Conservation (phyloP, 2,797 vertebrate genomes). For the Epinephelus awoara region DNA sequence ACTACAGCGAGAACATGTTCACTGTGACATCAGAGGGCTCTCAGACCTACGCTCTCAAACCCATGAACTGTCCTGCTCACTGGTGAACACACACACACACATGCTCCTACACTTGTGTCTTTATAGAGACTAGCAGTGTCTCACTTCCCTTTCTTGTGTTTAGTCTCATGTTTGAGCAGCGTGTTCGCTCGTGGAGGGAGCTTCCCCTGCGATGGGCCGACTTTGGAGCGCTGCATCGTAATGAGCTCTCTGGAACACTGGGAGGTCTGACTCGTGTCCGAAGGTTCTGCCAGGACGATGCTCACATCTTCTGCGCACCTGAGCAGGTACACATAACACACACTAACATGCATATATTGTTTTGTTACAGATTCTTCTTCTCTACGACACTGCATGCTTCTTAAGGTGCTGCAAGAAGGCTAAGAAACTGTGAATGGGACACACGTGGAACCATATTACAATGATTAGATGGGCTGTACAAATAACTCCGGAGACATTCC, state of each 20-base stretch:
- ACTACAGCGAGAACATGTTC: constrained; percentile 94
- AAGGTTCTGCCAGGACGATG: constrained; percentile 95
- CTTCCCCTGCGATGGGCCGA: constrained; percentile 94
- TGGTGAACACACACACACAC: constrained; percentile 83
- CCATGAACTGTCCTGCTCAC: constrained; percentile 97
- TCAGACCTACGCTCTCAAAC: constrained; percentile 92
- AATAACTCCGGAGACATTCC: constrained; percentile 75
- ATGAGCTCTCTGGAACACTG: constrained; percentile 91
- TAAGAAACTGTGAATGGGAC: constrained; percentile 37
- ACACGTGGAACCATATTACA: constrained; percentile 49
- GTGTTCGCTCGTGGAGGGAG: constrained; percentile 94
- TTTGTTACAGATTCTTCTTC: neutral
- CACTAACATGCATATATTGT: neutral
- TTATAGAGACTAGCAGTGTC: neutral
- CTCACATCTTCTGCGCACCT: constrained; percentile 94
- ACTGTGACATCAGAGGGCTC: constrained; percentile 83
- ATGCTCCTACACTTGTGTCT: neutral
- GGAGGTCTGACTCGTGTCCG: constrained; percentile 92
- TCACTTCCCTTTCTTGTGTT: constrained; percentile 16
- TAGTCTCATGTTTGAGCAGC: constrained; percentile 95
- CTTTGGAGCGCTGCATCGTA: constrained; percentile 94
- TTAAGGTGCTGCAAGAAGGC: neutral
- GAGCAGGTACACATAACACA: constrained; percentile 87
- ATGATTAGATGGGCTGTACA: constrained; percentile 64
- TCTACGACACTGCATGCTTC: neutral